Base-by-base conservation (phyloP, 1,140 invertebrate genomes). In the Drosophila takahashii region DNA sequence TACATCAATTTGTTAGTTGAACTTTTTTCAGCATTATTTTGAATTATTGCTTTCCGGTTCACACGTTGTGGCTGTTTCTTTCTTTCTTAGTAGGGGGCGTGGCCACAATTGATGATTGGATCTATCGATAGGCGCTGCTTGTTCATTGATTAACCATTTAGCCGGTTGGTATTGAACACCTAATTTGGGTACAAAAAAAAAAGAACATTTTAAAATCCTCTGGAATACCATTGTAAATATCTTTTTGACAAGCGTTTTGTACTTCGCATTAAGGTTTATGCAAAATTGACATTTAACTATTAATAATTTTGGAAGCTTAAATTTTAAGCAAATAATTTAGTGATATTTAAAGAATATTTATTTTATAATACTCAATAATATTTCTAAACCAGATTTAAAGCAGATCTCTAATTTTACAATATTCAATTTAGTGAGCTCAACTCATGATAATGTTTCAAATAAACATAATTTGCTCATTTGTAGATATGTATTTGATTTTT, bases 1-100 rank as follows among this genome's bases (percentile, higher is more conserved):
- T 61, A 72, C 70, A 73, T 72, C 29, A 53, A 73, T 37, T 32
- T 37, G 67, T 62, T 81, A 69, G 77, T 75, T 80, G 51, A 79
- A 59, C 62, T 47, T 69, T 27, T 22, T 67, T 70, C 66, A 70
- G 66, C 66, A 70, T 18, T 57, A 16, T 69, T 57, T 41, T 27
- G 16, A 65, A 45, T 70, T 70, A 70, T 70, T 70, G 67, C 67
- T 70, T 57, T 48, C 42, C 66, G 65, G 67, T 70, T 70, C 32
- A 69, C 61, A 69, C 66, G 50, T 42, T 15, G 36, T 42, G 58
- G 44, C 59, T 32, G 16, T 34, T n/a, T 39, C 5, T 10, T 39
- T 32, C 8, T 34, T 22, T 26, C 29, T 16, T 48, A 5, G 10
- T 41, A 10, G 36, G 64, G 64, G 45, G 64, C 34, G 22, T 67